These are phyloP conservation scores for Malurus leucopterus DNA, from an alignment of 2,797 vertebrate species.

Conservation along the genomic window DNA sequence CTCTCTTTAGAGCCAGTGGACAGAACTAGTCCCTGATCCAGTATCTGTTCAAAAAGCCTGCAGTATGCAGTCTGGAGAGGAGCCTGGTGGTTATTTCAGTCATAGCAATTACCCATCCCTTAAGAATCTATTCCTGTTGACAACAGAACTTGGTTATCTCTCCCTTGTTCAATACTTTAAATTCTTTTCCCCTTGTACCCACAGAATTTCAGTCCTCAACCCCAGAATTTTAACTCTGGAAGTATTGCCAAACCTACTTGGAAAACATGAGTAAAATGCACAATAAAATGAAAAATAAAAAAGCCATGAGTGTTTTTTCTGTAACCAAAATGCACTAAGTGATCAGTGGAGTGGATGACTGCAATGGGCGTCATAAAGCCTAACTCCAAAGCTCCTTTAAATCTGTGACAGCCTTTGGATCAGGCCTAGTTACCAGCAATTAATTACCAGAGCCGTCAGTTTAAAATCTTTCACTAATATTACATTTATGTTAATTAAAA, in stretches of 20 bases:
- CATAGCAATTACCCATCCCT: neutral
- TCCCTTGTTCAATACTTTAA: neutral
- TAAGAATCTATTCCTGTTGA: neutral
- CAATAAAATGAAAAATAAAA: neutral
- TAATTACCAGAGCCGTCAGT: neutral
- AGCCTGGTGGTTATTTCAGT: neutral
- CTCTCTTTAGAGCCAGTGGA: neutral
- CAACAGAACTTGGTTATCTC: neutral
- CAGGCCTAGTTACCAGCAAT: neutral
- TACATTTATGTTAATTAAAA: neutral
- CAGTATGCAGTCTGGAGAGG: neutral
- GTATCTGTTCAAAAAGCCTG: neutral
- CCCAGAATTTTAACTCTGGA: neutral
- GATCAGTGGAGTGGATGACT: neutral
- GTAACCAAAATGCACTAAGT: neutral
- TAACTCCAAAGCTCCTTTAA: neutral
- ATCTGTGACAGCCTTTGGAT: neutral
- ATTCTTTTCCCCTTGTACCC: neutral
- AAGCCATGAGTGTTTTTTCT: rapidly evolving
- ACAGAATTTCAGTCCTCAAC: neutral
- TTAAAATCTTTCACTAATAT: neutral
- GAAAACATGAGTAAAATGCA: neutral
- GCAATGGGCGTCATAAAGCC: neutral
- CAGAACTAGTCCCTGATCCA: neutral
- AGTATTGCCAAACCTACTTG: neutral